Evolutionary conservation across 2,888 invertebrate genomes (phyloP).

Genomic region (Zaprionus obscuricornis): DNA sequence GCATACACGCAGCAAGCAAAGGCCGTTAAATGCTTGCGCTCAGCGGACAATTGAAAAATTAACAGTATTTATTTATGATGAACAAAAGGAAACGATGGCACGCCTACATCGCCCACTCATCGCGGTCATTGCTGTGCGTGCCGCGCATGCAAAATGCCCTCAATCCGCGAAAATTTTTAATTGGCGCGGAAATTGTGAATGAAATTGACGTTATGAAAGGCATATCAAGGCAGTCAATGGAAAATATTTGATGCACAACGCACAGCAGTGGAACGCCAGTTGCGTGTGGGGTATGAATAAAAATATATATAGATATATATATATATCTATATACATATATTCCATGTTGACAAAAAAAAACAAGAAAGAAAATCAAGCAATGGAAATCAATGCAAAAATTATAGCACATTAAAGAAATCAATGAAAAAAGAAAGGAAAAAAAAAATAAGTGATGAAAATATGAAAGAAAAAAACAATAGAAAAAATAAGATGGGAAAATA

Average conservation of each 20-base stretch:
- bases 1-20: constrained; percentile 29
- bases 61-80: constrained; percentile 77
- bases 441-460: no score
- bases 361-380: constrained; percentile 22
- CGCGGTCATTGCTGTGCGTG: constrained; percentile 42
- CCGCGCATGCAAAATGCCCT: constrained; percentile 54
- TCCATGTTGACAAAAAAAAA: no score
- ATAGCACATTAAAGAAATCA: constrained; percentile 57
- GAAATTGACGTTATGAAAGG: constrained; percentile 65
- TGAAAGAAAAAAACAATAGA: no score
- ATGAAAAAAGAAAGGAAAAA: constrained; percentile 28
- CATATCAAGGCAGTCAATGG: constrained; percentile 41
- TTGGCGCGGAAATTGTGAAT: constrained; percentile 71
- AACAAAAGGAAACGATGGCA: constrained; percentile 42
- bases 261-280: background rate
- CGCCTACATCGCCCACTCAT: background rate
- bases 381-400: constrained; percentile 69
- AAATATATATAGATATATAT: no score
- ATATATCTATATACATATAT: no score
- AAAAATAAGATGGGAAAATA: no score
- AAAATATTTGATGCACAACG: constrained; percentile 1
- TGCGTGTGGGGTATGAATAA: no score
- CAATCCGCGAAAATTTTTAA: constrained; percentile 60
- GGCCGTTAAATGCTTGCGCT: constrained; percentile 61
- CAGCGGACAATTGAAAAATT: constrained; percentile 72